Evolutionary conservation across 2,888 invertebrate species (phyloP), one percentile per base, ranked within the genome.

Genomic region (Hirtodrosophila confusa): DNA sequence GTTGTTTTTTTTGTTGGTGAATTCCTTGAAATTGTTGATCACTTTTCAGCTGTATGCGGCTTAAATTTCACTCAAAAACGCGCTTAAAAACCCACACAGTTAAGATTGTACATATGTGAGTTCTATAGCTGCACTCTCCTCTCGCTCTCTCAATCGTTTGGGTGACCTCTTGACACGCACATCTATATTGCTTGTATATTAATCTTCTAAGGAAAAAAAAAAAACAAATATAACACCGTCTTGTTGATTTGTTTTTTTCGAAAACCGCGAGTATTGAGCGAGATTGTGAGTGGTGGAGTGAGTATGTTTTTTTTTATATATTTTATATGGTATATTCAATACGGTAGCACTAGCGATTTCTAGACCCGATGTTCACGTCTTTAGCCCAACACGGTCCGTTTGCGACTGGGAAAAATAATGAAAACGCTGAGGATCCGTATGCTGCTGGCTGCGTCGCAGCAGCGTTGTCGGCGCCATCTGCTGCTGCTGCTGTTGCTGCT

Each of bases 381-480:
- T 89, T 88, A 90, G 90, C 80, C 89, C 88, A 90, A 86, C 89
- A 89, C 91, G 90, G 85, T 89, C 84, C 88, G 89, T 86, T 89
- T 89, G 85, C 85, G 88, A 91, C 91, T 91, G 91, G 83, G 80
- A 88, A 87, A 75, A 65, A 62, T 61, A 86, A 61, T 68, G 66
- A 69, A 70, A 88, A 58, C 70, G 69, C 62, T 78, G 84, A 88
- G 79, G 88, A 82, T 87, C 80, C 74, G 78, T 64, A 61, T 69
- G 66, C 66, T 70, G 71, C 47, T 40, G 47, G 65, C 70, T 43
- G 58, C 70, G 75, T 60, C 55, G 73, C 66, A 39, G 61, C 75
- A 45, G 41, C 65, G 48, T 11, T 40, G 49, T 6, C 71, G 56
- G 12, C 68, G 69, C 29, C 57, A 39, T 39, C 53, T 39, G 58